These are phyloP conservation scores for Leptosomus discolor DNA, from an alignment of 2,113 vertebrate species.

Conservation along the genomic window DNA sequence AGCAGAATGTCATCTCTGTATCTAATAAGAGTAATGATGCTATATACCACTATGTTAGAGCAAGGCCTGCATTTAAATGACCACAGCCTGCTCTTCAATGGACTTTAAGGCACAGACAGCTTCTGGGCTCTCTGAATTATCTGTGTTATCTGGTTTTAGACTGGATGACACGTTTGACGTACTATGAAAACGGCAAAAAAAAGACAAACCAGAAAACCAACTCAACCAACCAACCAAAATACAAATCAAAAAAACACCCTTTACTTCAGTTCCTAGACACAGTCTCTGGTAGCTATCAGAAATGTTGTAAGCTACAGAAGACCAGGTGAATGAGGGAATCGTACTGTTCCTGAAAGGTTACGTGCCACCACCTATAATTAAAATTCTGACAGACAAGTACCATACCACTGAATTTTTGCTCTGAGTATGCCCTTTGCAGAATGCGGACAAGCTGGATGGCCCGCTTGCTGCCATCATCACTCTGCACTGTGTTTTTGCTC, in stretches of 20 bases:
- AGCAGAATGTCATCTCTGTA: not conserved
- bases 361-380: not conserved
- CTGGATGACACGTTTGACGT: not conserved
- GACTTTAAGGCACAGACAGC: not conserved
- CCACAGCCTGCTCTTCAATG: not conserved
- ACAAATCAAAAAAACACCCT: fast-evolving
- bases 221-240: not conserved
- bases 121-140: not conserved
- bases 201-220: not conserved
- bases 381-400: not conserved
- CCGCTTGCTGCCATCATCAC: not conserved
- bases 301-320: not conserved
- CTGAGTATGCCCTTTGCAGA: not conserved
- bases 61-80: not conserved
- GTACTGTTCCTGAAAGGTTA: not conserved
- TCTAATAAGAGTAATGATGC: not conserved
- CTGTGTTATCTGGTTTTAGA: not conserved
- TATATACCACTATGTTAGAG: not conserved
- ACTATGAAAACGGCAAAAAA: not conserved
- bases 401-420: not conserved
- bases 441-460: not conserved
- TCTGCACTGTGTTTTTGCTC: not conserved
- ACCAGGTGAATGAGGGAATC: not conserved
- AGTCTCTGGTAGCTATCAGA: not conserved
- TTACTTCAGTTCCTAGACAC: not conserved